A percentile compares a stretch with the other conserved stretches of the same genome.
phyloP scores from a whole-genome alignment of 2,888 invertebrate species.

The Stictocephala bisonia region DNA sequence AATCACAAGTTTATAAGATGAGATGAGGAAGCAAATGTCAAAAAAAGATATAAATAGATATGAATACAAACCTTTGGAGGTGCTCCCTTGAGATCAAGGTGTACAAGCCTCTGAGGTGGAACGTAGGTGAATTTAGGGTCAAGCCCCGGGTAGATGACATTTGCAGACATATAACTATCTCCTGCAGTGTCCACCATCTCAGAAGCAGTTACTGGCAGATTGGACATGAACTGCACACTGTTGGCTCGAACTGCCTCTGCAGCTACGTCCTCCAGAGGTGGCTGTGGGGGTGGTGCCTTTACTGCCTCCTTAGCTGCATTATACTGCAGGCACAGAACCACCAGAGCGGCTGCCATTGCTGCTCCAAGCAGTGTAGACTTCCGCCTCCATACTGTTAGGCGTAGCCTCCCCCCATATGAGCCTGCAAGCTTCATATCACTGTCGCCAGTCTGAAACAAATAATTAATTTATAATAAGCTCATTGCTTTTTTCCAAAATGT shows the following conservation, averaged over 20 bases:
- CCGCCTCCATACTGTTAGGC: slow-evolving; percentile 67
- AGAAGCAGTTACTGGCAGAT: slow-evolving; percentile 40
- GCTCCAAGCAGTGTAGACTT: slow-evolving; percentile 66
- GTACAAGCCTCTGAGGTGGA: slow-evolving; percentile 72
- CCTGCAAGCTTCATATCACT: slow-evolving; percentile 53
- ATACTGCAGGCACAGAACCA: slow-evolving; percentile 67
- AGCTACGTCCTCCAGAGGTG: slow-evolving; percentile 49
- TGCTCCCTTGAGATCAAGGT: slow-evolving; percentile 83
- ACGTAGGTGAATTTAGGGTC: slow-evolving; percentile 63
- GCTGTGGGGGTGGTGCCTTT: slow-evolving; percentile 54
- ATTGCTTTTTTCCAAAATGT: too few species aligned
- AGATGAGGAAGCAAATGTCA: too few species aligned
- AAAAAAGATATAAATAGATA: too few species aligned
- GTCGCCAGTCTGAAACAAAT: slow-evolving; percentile 13
- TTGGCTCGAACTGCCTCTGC: slow-evolving; percentile 51
- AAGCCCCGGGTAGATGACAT: slow-evolving; percentile 55
- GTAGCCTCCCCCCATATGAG: slow-evolving; percentile 64
- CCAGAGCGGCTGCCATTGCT: slow-evolving; percentile 63
- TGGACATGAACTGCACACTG: slow-evolving; percentile 53
- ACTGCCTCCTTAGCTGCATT: slow-evolving; percentile 57
- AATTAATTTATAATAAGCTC: too few species aligned
- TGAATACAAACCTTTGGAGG: slow-evolving; percentile 75
- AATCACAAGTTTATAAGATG: too few species aligned
- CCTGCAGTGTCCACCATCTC: slow-evolving; percentile 42
- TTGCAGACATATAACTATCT: slow-evolving; percentile 60